phyloP scores from a whole-genome alignment of 2,888 invertebrate species.

The Xestoiulus laeticollis region DNA sequence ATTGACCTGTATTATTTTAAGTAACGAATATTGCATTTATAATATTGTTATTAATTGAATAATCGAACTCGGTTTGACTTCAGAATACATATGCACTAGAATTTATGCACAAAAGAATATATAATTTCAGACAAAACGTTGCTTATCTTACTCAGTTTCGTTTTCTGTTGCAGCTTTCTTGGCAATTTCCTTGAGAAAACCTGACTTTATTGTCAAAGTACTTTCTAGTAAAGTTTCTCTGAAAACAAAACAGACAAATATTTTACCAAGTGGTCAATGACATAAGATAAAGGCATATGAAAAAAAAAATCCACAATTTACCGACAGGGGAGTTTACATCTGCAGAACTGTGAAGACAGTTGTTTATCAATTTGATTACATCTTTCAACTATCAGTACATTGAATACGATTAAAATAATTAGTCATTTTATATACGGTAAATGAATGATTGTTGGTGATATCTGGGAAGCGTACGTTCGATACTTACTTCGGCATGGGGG shows the following conservation, averaged over 20 bases:
- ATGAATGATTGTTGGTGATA: neutral
- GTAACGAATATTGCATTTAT: neutral
- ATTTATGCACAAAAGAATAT: too few relatives aligned
- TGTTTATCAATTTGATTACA: slow-evolving; percentile 52
- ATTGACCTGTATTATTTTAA: slow-evolving; percentile 6
- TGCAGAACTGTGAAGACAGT: slow-evolving; percentile 50
- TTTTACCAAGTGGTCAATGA: neutral
- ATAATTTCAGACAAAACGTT: neutral
- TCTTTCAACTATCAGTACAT: slow-evolving; percentile 44
- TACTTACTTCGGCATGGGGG: slow-evolving; percentile 44
- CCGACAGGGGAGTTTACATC: slow-evolving; percentile 52
- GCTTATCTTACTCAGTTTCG: slow-evolving; percentile 50
- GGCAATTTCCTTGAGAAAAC: slow-evolving; percentile 51
- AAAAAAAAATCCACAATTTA: slow-evolving; percentile 17
- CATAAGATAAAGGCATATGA: neutral
- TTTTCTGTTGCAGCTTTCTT: slow-evolving; percentile 32
- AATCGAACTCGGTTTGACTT: too few relatives aligned
- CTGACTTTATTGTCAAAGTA: slow-evolving; percentile 50
- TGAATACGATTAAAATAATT: neutral
- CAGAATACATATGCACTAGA: too few relatives aligned
- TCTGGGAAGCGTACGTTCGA: neutral
- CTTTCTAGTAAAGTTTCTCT: slow-evolving; percentile 52
- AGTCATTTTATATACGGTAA: neutral
- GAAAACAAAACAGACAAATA: neutral
- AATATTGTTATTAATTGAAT: too few relatives aligned